Percentiles rank a stretch among this genome's conserved stretches.
Evolutionary conservation across 2,113 vertebrate genomes (phyloP).

Genomic region (Chionomys nivalis): DNA sequence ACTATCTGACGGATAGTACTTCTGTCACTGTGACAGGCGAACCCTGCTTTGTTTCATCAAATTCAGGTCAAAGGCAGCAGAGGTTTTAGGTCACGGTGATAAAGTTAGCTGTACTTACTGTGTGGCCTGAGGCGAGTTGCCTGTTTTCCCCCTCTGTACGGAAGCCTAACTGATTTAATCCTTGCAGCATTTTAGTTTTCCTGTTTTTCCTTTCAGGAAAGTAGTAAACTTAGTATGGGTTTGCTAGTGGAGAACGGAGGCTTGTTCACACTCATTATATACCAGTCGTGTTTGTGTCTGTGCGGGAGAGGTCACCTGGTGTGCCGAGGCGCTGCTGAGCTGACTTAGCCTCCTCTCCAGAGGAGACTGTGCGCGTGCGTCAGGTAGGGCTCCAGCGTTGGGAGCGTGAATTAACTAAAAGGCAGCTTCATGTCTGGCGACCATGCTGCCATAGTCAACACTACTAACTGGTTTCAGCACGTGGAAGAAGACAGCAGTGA

Average conservation of each 20-base stretch:
- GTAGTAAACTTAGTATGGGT: not conserved
- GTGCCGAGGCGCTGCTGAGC: not conserved
- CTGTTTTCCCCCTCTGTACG: not conserved
- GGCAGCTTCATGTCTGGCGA: not conserved
- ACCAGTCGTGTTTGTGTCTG: not conserved
- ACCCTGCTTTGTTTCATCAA: constrained; percentile 35
- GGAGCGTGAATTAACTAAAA: not conserved
- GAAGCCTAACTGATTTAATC: not conserved
- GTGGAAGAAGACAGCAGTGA: not conserved
- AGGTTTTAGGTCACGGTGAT: not conserved
- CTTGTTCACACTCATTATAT: not conserved
- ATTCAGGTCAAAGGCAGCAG: constrained; percentile 23
- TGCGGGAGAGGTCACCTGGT: not conserved
- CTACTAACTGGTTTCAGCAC: not conserved
- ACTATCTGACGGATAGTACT: not conserved
- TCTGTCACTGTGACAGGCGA: not conserved
- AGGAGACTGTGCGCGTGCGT: not conserved
- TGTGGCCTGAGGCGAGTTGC: not conserved
- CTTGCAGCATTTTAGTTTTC: not conserved
- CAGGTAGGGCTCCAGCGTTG: not conserved
- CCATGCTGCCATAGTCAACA: not conserved
- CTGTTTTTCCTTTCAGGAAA: not conserved
- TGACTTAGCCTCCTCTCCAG: not conserved
- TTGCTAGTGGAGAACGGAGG: not conserved
- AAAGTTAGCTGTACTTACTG: not conserved